Conservation (phyloP, 2,113 vertebrate species). For the pig (Sus scrofa) region DNA sequence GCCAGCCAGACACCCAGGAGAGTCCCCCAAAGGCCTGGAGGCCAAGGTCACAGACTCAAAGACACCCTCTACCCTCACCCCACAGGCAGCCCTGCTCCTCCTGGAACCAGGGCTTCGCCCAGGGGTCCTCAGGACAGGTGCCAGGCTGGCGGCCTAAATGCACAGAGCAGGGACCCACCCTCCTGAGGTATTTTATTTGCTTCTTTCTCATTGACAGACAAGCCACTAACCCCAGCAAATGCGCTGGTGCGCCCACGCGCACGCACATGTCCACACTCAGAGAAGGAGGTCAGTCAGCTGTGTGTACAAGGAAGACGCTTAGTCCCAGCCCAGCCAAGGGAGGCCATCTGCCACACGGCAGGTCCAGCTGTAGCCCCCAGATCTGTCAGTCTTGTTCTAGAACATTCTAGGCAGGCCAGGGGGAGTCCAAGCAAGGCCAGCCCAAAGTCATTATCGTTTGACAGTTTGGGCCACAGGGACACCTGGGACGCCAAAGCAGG, state of each 20-base stretch:
- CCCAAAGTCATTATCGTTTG: slow-evolving; percentile 30
- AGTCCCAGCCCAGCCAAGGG: background rate
- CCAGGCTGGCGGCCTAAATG: background rate
- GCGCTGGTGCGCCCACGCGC: background rate
- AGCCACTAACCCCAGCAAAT: background rate
- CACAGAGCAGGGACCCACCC: slow-evolving; percentile 1
- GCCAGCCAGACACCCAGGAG: slow-evolving; percentile 46
- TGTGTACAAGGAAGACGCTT: background rate
- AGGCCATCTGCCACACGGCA: background rate
- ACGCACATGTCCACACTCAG: background rate
- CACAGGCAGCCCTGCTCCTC: background rate
- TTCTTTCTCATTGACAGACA: slow-evolving; percentile 64
- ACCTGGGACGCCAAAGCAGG: background rate
- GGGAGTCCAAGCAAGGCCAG: background rate
- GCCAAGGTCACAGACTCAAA: slow-evolving; percentile 49
- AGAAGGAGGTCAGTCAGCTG: slow-evolving; percentile 55
- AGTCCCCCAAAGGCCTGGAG: slow-evolving; percentile 43
- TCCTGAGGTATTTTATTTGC: slow-evolving; percentile 50
- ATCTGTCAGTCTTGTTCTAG: slow-evolving; percentile 34
- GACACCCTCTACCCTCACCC: background rate
- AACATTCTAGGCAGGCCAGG: background rate
- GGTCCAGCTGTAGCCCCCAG: background rate
- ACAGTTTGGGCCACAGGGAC: background rate
- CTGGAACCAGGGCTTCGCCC: background rate
- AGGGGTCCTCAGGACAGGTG: background rate